phyloP scores from a whole-genome alignment of 2,888 invertebrate genomes.

The Apamea anceps region DNA sequence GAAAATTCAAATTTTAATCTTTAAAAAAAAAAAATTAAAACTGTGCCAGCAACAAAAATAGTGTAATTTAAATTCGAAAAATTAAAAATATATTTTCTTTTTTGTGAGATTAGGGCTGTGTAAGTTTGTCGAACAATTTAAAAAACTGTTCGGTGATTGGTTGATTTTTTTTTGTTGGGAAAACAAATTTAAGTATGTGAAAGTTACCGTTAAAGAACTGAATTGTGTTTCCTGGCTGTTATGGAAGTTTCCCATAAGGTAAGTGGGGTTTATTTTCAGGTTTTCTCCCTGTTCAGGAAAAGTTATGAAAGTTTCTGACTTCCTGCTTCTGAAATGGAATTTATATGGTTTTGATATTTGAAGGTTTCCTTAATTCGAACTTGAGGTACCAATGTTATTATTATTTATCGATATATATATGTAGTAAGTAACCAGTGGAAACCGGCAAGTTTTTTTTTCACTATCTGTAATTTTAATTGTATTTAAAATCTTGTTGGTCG shows the following conservation, averaged over 20 bases:
- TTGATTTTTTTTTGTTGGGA: slow-evolving; percentile 34
- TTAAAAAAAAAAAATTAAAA: slow-evolving; percentile 63
- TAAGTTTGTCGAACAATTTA: slow-evolving; percentile 61
- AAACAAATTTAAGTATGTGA: slow-evolving; percentile 54
- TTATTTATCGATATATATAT: too few relatives aligned
- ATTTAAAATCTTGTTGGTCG: neutral
- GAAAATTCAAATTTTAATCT: slow-evolving; percentile 81
- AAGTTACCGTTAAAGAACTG: slow-evolving; percentile 54
- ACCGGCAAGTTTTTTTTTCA: neutral
- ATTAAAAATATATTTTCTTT: slow-evolving; percentile 8
- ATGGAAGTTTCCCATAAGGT: slow-evolving; percentile 70
- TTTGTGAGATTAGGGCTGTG: slow-evolving; percentile 60
- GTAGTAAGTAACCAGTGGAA: neutral
- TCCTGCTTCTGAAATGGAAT: slow-evolving; percentile 28
- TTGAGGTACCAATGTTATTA: neutral
- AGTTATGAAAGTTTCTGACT: slow-evolving; percentile 62
- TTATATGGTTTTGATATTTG: slow-evolving; percentile 6
- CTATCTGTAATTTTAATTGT: neutral
- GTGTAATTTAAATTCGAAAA: slow-evolving; percentile 30
- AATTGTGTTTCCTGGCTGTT: slow-evolving; percentile 46
- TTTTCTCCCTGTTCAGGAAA: slow-evolving; percentile 24
- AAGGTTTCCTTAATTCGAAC: neutral
- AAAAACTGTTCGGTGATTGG: slow-evolving; percentile 55
- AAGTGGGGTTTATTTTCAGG: slow-evolving; percentile 51
- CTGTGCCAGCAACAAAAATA: slow-evolving; percentile 43